Conservation (phyloP, 2,888 invertebrate genomes). For the Congeria kusceri region DNA sequence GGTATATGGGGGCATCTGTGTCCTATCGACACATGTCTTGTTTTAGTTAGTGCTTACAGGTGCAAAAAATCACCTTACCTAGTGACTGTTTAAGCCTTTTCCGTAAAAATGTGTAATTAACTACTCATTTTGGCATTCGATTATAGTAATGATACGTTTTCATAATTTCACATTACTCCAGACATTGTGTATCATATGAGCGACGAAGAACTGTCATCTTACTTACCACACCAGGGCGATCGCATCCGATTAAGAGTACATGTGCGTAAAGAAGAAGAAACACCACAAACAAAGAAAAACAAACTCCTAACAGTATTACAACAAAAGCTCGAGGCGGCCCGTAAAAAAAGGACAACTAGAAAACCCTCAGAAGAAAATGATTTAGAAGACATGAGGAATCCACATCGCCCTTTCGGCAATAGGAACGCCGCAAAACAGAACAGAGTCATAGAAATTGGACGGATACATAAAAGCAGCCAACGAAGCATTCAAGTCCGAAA, state of each 20-base stretch:
- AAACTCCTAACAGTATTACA: conserved; percentile 9
- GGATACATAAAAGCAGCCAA: conserved; percentile 15
- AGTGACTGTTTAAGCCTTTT: too few relatives aligned
- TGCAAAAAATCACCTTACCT: too few relatives aligned
- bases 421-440: conserved; percentile 9
- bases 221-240: conserved; percentile 21
- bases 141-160: background rate
- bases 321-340: conserved; percentile 14
- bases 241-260: conserved; percentile 11
- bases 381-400: conserved; percentile 5
- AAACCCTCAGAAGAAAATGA: background rate
- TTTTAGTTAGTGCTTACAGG: too few relatives aligned
- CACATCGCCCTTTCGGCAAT: conserved; percentile 24
- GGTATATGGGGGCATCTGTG: too few relatives aligned
- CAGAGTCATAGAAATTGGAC: conserved; percentile 29
- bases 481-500: conserved; percentile 16
- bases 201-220: conserved; percentile 10
- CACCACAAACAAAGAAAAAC: conserved; percentile 6
- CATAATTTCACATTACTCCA: conserved; percentile 22
- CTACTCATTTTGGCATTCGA: too few relatives aligned
- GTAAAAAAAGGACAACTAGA: conserved; percentile 2
- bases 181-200: conserved; percentile 22
- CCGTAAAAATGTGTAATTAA: too few relatives aligned
- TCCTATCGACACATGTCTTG: too few relatives aligned
- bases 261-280: conserved; percentile 8